A percentile compares a stretch with the other conserved stretches of the same genome.
Evolutionary conservation across 1,140 invertebrate species (phyloP).

Genomic region (Rhagoletis pomonella): DNA sequence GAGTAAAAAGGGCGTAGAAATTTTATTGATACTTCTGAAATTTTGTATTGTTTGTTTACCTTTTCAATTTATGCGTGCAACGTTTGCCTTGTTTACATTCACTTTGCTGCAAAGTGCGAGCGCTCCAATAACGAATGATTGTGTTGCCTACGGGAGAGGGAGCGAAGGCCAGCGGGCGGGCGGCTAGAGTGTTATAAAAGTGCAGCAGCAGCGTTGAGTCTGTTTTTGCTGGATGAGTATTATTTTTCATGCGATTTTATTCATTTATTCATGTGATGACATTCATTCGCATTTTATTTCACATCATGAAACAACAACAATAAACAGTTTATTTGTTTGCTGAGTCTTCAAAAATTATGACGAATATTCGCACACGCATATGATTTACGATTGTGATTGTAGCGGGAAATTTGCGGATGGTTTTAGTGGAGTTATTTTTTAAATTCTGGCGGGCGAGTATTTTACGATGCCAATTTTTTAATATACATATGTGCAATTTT

Average conservation of each 20-base stretch:
- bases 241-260: background rate
- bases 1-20: background rate
- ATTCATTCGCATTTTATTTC: background rate
- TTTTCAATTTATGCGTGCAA: constrained; percentile 23
- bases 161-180: background rate
- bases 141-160: too few species aligned
- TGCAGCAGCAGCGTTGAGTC: too few species aligned
- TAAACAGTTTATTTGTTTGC: background rate
- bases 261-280: background rate
- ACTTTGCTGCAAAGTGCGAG: constrained; percentile 3
- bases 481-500: too few species aligned
- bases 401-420: too few species aligned
- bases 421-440: too few species aligned
- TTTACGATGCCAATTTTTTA: too few species aligned
- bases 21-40: background rate
- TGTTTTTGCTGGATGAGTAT: background rate
- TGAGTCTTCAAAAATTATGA: too few species aligned
- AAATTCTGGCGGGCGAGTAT: too few species aligned
- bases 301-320: background rate
- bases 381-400: too few species aligned
- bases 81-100: constrained; percentile 2
- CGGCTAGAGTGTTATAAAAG: background rate
- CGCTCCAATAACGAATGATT: too few species aligned
- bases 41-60: background rate
- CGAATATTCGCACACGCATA: too few species aligned